Base-by-base conservation (phyloP, 2,113 vertebrate genomes). In the Mixornis gularis region DNA sequence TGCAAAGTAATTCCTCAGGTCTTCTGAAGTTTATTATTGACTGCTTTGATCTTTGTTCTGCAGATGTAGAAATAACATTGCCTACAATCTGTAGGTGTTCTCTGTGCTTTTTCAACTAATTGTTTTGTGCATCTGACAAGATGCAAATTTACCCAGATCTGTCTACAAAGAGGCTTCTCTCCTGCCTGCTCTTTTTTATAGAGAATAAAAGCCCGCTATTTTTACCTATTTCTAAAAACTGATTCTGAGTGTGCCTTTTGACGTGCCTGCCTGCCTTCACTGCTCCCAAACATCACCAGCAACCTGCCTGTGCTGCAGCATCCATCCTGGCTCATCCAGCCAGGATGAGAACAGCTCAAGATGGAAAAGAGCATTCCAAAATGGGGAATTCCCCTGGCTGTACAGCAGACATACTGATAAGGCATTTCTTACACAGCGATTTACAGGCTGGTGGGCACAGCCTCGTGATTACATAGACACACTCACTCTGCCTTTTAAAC, bases 21-120 rank as follows among this genome's bases (percentile, higher is more conserved):
- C 79, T 83, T 89, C 92, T 91, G 85, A 79, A 89, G 85, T 83
- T 90, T 91, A 43, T 87, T 82, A 73, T 70, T 73, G 68, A 94
- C 68, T 60, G 43, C 92, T 95, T 96, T 96, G 89, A 95, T 96
- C 89, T 93, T 49, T 90, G 72, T 89, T 86, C 62, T 56, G 73
- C 65, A 81, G 79, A 78, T 68, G 77, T 46, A 93, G 93, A 71
- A 94, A 86, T 44, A 90, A 88, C 73, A 62, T 71, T 19, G 44
- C 66, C 89, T 94, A 86, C 90, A 79, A 87, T 74, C 86, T 90
- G 77, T 92, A 95, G 92, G 77, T 84, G 65, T 71, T 92, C 90
- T 78, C 80, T 81, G 44, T 0, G 0, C 46, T 86, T 93, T 79
- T 74, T 64, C 79, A 77, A 59, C 92, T 93, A 94, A 87, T 88